Conservation (phyloP, 30 jellyfish, hydroid and myxozoan species). For the Mastigias papua region DNA sequence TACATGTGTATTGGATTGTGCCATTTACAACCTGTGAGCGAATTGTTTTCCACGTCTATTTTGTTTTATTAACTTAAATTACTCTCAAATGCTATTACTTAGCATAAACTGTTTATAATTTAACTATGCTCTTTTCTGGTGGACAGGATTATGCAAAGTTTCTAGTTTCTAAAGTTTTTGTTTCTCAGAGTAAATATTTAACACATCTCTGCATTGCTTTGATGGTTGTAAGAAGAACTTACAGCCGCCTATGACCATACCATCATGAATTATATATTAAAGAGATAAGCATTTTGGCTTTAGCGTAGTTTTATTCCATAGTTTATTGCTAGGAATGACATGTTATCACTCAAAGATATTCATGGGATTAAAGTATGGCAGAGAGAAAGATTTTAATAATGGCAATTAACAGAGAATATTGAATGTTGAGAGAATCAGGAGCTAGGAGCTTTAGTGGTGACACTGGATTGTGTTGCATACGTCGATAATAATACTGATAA, state of each 20-base stretch:
- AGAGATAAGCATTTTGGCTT: not conserved
- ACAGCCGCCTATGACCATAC: not conserved
- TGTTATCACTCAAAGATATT: no score
- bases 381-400: no score
- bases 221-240: not conserved
- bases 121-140: not conserved
- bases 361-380: no score
- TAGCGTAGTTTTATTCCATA: not conserved
- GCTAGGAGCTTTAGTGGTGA: no score
- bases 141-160: not conserved
- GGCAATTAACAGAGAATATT: no score
- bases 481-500: not conserved
- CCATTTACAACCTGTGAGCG: not conserved
- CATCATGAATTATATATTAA: not conserved
- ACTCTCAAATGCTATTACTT: not conserved
- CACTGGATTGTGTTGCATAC: no score
- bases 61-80: not conserved
- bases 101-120: not conserved
- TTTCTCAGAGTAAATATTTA: not conserved
- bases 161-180: not conserved
- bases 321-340: not conserved
- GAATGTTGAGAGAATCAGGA: no score
- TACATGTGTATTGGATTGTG: not conserved
- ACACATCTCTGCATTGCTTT: not conserved
- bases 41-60: not conserved